phyloP scores from a whole-genome alignment of 2,888 invertebrate genomes.

The Hydriomena furcata region DNA sequence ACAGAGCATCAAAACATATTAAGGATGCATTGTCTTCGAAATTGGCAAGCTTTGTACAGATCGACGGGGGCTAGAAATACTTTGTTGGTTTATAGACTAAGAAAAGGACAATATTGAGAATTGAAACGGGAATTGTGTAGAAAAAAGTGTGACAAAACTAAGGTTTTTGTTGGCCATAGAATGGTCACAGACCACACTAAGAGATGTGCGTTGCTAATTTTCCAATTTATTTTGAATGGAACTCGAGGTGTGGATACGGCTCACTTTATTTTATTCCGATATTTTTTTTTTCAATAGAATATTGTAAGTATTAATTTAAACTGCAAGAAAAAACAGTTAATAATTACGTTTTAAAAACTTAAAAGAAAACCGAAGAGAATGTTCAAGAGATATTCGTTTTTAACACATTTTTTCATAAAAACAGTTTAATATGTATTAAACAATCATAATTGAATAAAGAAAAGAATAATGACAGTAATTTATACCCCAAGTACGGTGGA shows the following conservation, averaged over 20 bases:
- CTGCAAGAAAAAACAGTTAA: too few species aligned
- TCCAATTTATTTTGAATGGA: constrained; percentile 51
- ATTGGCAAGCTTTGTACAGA: constrained; percentile 67
- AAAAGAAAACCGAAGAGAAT: too few species aligned
- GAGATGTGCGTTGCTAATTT: constrained; percentile 76
- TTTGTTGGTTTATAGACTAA: constrained; percentile 46
- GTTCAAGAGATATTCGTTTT: too few species aligned
- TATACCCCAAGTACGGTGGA: too few species aligned
- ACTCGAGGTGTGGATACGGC: constrained; percentile 8
- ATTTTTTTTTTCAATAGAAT: too few species aligned
- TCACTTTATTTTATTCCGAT: background rate
- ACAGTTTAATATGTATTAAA: too few species aligned
- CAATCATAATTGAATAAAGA: too few species aligned
- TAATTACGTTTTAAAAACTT: too few species aligned
- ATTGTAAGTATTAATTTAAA: too few species aligned
- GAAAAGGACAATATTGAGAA: constrained; percentile 59
- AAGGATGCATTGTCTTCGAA: constrained; percentile 70
- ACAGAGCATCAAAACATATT: constrained; percentile 81
- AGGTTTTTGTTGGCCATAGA: constrained; percentile 58
- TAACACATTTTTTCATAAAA: too few species aligned
- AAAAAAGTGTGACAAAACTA: constrained; percentile 42
- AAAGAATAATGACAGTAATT: too few species aligned
- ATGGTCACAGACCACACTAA: constrained; percentile 73
- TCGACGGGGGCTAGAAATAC: constrained; percentile 68
- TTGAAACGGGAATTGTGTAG: constrained; percentile 50